Evolutionary conservation across 1,140 invertebrate genomes (phyloP).

Genomic region (Saxidomus purpurata): DNA sequence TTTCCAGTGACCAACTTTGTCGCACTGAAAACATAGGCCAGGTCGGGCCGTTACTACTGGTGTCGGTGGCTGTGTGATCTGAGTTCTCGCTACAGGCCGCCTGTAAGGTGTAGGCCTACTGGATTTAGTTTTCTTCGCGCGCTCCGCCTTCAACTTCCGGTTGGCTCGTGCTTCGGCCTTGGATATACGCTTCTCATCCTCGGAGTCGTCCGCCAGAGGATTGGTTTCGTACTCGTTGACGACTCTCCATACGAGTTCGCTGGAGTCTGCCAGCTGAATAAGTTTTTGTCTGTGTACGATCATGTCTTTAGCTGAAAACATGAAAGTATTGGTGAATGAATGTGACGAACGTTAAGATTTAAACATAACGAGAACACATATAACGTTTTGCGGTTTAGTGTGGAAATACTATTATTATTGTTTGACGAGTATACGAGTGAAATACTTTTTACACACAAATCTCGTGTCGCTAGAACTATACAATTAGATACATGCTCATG

Average conservation of each 20-base stretch:
- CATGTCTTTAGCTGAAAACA: neutral
- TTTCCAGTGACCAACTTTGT: slow-evolving; percentile 4
- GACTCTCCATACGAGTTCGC: slow-evolving; percentile 18
- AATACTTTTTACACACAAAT: neutral
- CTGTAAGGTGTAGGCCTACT: neutral
- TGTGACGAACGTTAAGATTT: neutral
- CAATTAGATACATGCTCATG: neutral
- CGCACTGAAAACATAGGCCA: neutral
- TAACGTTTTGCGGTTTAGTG: too few relatives aligned
- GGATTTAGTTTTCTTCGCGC: neutral
- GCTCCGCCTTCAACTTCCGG: neutral
- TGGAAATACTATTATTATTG: too few relatives aligned
- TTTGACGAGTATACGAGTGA: too few relatives aligned
- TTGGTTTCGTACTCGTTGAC: slow-evolving; percentile 27
- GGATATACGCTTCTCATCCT: slow-evolving; percentile 2
- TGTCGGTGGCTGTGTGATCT: neutral
- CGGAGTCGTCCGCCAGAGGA: neutral
- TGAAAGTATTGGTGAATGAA: neutral
- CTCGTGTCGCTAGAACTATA: neutral
- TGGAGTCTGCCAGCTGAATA: slow-evolving; percentile 38
- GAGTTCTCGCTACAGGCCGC: too few relatives aligned
- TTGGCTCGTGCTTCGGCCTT: slow-evolving; percentile 1
- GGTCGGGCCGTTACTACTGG: neutral
- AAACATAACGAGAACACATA: too few relatives aligned
- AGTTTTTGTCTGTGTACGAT: slow-evolving; percentile 6